phyloP scores from a whole-genome alignment of 2,113 vertebrate genomes.

The Felis chaus region DNA sequence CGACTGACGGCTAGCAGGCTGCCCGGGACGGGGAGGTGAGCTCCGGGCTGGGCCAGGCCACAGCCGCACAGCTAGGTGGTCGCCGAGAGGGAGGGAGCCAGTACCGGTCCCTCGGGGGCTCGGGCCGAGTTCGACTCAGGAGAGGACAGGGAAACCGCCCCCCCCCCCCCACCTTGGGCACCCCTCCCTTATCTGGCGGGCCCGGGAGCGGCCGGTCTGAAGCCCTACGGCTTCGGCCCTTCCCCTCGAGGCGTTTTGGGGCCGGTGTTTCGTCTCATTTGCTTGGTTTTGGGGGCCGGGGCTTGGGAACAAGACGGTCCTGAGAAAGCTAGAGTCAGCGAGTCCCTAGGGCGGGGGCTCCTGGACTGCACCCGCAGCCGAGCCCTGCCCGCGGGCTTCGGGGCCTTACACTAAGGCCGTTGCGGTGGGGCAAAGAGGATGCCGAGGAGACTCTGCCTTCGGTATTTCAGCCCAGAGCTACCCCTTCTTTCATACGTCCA shows the following conservation, averaged over 20 bases:
- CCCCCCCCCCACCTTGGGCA: neutral
- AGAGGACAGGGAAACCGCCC: conserved; percentile 16
- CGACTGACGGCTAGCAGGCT: conserved; percentile 21
- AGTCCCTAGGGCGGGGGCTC: neutral
- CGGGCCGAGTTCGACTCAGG: neutral
- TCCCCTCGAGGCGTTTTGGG: neutral
- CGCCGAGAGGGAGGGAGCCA: neutral
- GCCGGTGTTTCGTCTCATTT: neutral
- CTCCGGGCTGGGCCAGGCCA: neutral
- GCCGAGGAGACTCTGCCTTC: neutral
- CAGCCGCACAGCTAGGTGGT: neutral
- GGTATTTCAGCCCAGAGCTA: neutral
- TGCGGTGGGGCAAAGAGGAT: neutral
- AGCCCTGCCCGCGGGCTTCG: neutral
- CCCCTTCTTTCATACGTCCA: neutral
- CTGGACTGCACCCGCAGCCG: neutral
- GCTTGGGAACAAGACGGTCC: neutral
- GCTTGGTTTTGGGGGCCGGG: neutral
- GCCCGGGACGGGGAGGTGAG: conserved; percentile 58
- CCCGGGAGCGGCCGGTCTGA: neutral
- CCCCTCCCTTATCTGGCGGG: neutral
- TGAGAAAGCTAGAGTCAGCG: neutral
- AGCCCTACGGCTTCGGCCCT: neutral
- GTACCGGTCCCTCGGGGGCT: neutral
- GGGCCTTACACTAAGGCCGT: neutral